These are phyloP conservation scores for Leptopilina clavipes DNA, from an alignment of 1,140 invertebrate species.

Conservation along the genomic window DNA sequence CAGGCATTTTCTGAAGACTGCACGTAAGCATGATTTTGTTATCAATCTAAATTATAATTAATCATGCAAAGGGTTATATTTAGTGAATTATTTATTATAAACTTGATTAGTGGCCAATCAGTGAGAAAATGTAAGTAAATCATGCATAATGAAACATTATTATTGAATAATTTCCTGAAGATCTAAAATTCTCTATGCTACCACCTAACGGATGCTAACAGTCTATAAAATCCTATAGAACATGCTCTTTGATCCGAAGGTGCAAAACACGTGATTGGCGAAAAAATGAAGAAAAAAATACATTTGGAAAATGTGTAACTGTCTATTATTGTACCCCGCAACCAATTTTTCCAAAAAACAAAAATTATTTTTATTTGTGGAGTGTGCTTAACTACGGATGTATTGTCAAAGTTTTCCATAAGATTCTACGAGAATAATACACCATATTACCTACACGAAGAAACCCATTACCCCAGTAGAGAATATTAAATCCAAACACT, in stretches of 20 bases:
- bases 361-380: not conserved
- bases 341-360: not conserved
- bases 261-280: slow-evolving; percentile 21
- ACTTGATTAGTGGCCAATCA: not conserved
- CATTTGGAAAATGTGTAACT: slow-evolving; percentile 2
- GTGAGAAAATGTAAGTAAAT: not conserved
- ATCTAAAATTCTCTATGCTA: not conserved
- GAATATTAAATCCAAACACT: slow-evolving; percentile 20
- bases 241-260: slow-evolving; percentile 17
- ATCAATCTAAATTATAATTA: not conserved
- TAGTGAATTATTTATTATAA: not conserved
- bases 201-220: slow-evolving; percentile 3
- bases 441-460: slow-evolving; percentile 54
- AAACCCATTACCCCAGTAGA: slow-evolving; percentile 56
- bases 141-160: not conserved
- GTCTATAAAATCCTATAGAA: not conserved
- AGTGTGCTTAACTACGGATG: slow-evolving; percentile 47
- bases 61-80: not conserved
- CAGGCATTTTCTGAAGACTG: slow-evolving; percentile 18
- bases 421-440: slow-evolving; percentile 51
- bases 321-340: slow-evolving; percentile 2
- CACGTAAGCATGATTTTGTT: slow-evolving; percentile 22
- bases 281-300: no score
- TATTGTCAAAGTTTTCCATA: slow-evolving; percentile 48
- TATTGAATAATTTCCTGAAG: not conserved